Base-by-base conservation (phyloP, 2,888 invertebrate genomes). In the Steinernema hermaphroditum region DNA sequence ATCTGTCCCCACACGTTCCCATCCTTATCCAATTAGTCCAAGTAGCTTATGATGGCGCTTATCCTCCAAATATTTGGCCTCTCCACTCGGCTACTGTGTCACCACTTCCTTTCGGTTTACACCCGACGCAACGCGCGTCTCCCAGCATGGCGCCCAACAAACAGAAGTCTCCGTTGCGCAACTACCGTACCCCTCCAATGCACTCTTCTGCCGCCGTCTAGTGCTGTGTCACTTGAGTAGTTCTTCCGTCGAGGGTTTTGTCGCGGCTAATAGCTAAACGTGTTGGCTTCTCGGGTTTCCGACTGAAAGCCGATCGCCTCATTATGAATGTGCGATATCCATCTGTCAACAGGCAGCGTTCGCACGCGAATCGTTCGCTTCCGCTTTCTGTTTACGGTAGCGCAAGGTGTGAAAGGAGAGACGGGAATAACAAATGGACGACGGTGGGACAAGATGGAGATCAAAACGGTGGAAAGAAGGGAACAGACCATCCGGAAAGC, bases 371-470 rank as follows among this genome's bases (percentile, higher is more conserved):
- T n/a, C n/a, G 16, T 14, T 6, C 54, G 54, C 19, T 24, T 54
- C 54, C 54, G 54, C 46, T 46, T 46, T 16, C 22, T 46, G 46
- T 24, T 24, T 54, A 54, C 54, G 54, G 54, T 54, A 54, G 49
- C 54, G 6, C 6, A 22, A 22, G 24, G 54, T 54, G 27, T 27
- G 22, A 46, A 37, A n/a, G 4, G 12, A 37, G 37, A 4, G 37
- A 37, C 37, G 54, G 22, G 24, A 54, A 54, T 27, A 54, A 54
- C n/a, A 19, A 8, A 2, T 22, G 27, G 22, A 54, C n/a, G 54
- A 6, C 24, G 14, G 19, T 27, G 54, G n/a, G n/a, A 9, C 8
- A 41, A 41, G 41, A 14, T 41, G 14, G 41, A 14, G 41, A 14
- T 12, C 41, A 41, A 41, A n/a, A n/a, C n/a, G n/a, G n/a, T n/a